Base-by-base conservation (phyloP, 2,797 vertebrate genomes). In the Mastacembelus armatus region DNA sequence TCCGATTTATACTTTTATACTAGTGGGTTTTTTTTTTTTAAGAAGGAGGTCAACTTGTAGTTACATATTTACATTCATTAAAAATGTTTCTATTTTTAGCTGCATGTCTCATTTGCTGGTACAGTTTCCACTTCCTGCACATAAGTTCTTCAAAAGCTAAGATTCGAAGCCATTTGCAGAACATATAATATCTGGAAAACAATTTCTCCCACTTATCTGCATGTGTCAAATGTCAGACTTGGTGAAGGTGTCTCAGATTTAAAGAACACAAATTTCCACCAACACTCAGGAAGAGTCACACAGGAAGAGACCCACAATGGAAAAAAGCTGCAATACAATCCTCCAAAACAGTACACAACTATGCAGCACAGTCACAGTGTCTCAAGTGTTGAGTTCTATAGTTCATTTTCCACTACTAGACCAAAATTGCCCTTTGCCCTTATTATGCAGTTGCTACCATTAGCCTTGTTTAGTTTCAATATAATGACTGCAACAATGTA, bases 181-280 rank as follows among this genome's bases (percentile, higher is more conserved):
- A 36, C 35, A 16, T 26, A 36, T 4, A 15, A 42, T 15, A 15
- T 16, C 30, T 29, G 18, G 30, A 57, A 29, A 19, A 47, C 21
- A 6, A 38, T 42, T 42, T 44, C 15, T 55, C 33, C 44, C 40
- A 44, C 36, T 65, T 26, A 45, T 16, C 43, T n/a, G 32, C 38
- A 2, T 3, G n/a, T n/a, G n/a, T n/a, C n/a, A 64, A 80, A 65
- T 61, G 61, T 73, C 56, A 80, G 38, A 42, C 47, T 61, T 27
- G 11, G 6, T 66, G n/a, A 30, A 48, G 33, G 38, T 50, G 62
- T 76, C 11, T 63, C 21, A 10, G 7, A 58, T 19, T 7, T n/a
- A 24, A 50, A 60, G 39, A 40, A 40, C n/a, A 18, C 10, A 1
- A 21, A 49, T 54, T 64, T 60, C 35, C 30, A 66, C 27, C 10